Base-by-base conservation (phyloP, 1,140 invertebrate genomes). In the Tetramorium parvispinum region DNA sequence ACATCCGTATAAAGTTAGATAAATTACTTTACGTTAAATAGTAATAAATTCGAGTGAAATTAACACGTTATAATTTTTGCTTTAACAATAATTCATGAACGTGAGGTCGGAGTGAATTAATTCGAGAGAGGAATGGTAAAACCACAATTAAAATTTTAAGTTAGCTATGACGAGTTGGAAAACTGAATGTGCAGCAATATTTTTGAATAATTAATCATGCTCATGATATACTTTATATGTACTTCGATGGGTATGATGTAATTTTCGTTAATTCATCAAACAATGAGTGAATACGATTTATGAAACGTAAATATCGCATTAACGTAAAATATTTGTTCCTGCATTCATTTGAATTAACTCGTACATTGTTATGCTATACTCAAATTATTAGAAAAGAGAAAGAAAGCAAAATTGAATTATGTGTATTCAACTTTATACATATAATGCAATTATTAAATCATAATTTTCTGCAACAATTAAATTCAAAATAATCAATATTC, bases 61-160 rank as follows among this genome's bases (percentile, higher is more conserved):
- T 57, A 82, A 40, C 13, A 51, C 16, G 21, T 61, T 13, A 59
- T 71, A 73, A 73, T 83, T 73, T 73, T 49, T 61, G 8, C n/a
- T 83, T 73, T 21, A 40, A 4, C 13, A 73, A 83, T 75, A 83
- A 82, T 82, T 83, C 16, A 75, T 7, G 27, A 73, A 37, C 10
- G 18, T 18, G 24, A 43, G 40, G 37, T 13, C 11, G 6, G 24
- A 73, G 13, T 46, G 61, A 82, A 82, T 73, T 73, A 82, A 16
- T 32, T 21, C 18, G 63, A 7, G 16, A 27, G 11, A 37, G 21
- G 40, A 32, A 4, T 24, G 18, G 18, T 75, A 61, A 83, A 83
- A 83, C 32, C 24, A 43, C 43, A 83, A 83, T 83, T 73, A 83
- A 83, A 83, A 83, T 57, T 83, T 83, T 24, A 83, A 49, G 24